Percentiles rank a stretch among this genome's conserved stretches.
These are phyloP conservation scores for Pherbina coryleti DNA, from an alignment of 2,888 invertebrate genomes.

Conservation along the genomic window DNA sequence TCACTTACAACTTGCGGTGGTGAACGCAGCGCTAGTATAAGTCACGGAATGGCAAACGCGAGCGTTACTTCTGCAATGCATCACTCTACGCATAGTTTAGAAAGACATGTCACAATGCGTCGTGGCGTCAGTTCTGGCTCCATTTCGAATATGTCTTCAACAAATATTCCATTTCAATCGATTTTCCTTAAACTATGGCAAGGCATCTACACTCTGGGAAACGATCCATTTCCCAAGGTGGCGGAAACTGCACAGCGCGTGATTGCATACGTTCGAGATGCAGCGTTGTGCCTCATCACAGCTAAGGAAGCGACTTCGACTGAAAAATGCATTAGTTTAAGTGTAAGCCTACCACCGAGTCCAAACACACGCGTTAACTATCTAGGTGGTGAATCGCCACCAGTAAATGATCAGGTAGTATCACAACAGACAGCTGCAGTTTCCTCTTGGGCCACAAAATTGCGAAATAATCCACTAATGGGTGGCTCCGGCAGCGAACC, in stretches of 20 bases:
- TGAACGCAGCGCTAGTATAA: constrained; percentile 60
- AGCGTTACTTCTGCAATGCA: constrained; percentile 45
- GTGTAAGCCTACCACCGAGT: constrained; percentile 74
- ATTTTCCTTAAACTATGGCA: constrained; percentile 93
- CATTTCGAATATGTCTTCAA: constrained; percentile 72
- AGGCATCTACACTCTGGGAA: constrained; percentile 80
- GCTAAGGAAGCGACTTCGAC: constrained; percentile 67
- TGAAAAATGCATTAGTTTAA: constrained; percentile 65
- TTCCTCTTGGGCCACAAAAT: constrained; percentile 50
- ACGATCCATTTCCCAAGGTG: constrained; percentile 91
- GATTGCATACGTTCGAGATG: constrained; percentile 81
- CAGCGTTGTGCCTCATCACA: constrained; percentile 70
- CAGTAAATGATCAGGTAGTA: constrained; percentile 39
- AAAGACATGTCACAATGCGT: constrained; percentile 71
- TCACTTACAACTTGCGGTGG: constrained; percentile 44
- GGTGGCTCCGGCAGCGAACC: constrained; percentile 51
- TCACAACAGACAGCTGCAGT: constrained; percentile 19
- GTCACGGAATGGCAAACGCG: constrained; percentile 48
- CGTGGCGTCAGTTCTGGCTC: constrained; percentile 80
- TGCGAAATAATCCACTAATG: constrained; percentile 48
- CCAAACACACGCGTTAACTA: constrained; percentile 72
- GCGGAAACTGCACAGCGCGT: constrained; percentile 83
- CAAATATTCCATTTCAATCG: constrained; percentile 70
- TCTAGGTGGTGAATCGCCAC: constrained; percentile 61
- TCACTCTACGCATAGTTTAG: constrained; percentile 68